Conservation (phyloP, 2,797 vertebrate species). For the Poecilia velifera region DNA sequence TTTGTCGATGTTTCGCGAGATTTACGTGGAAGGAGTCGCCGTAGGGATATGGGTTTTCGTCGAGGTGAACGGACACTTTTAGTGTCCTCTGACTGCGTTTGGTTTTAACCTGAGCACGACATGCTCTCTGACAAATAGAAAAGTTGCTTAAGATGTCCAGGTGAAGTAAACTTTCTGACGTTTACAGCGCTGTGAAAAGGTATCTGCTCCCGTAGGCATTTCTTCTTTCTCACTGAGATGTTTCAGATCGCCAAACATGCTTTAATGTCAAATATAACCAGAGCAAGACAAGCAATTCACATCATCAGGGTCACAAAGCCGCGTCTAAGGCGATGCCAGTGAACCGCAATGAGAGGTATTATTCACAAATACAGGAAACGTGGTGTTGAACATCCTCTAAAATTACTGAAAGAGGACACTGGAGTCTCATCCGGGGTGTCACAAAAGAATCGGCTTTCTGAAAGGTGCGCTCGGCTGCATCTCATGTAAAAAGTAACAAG, state of each 20-base stretch:
- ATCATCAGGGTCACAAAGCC: neutral
- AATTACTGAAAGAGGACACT: neutral
- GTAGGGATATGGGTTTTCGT: slow-evolving; percentile 21
- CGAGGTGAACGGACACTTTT: slow-evolving; percentile 24
- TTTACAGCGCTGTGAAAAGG: slow-evolving; percentile 1
- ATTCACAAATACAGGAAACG: neutral
- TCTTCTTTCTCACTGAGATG: neutral
- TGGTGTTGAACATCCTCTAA: neutral
- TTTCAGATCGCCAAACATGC: neutral
- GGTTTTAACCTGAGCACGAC: slow-evolving; percentile 39
- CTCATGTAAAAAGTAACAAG: neutral
- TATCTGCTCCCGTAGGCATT: neutral
- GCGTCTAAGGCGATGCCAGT: neutral
- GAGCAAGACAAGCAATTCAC: neutral
- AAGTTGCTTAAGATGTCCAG: slow-evolving; percentile 39
- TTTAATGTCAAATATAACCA: neutral
- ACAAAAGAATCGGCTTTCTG: neutral
- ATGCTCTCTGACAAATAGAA: slow-evolving; percentile 27
- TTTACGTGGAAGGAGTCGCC: slow-evolving; percentile 4
- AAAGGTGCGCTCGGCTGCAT: neutral
- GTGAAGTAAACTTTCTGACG: slow-evolving; percentile 33
- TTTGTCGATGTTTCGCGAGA: neutral
- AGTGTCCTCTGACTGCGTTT: slow-evolving; percentile 17
- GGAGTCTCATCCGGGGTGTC: neutral
- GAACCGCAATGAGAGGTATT: neutral